Evolutionary conservation across 2,888 invertebrate genomes (phyloP).

Genomic region (Leptopilina drosophilae): DNA sequence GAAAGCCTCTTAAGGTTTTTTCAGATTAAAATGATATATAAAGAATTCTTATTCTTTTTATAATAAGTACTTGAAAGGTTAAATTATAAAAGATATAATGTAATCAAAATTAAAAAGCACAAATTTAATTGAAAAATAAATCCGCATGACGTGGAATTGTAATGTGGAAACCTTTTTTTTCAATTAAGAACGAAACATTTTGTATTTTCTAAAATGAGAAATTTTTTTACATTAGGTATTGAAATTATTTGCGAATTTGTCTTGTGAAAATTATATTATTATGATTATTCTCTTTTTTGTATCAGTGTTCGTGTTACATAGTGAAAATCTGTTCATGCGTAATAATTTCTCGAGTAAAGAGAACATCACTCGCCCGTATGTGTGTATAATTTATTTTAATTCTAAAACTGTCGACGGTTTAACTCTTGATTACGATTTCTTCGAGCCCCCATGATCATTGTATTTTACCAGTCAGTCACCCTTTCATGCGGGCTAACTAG

Average conservation of each 20-base stretch:
- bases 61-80: neutral
- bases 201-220: too few species aligned
- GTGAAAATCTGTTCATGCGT: conserved; percentile 18
- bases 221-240: too few species aligned
- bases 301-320: neutral
- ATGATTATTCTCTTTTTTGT: neutral
- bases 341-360: conserved; percentile 29
- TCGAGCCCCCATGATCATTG: conserved; percentile 64
- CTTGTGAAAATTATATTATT: too few species aligned
- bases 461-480: conserved; percentile 56
- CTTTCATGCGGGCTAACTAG: conserved; percentile 36
- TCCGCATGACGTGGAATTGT: too few species aligned
- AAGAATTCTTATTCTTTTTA: neutral
- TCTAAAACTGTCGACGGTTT: conserved; percentile 51
- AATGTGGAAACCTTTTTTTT: too few species aligned
- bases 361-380: conserved; percentile 40
- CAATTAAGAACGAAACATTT: too few species aligned
- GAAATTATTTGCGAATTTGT: too few species aligned
- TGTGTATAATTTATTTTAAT: conserved; percentile 55
- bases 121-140: neutral
- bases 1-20: conserved; percentile 9
- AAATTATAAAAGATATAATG: neutral
- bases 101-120: too few species aligned
- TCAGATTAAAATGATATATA: conserved; percentile 15
- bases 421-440: conserved; percentile 72